These are phyloP conservation scores for Sebastolobus altivelis DNA, from an alignment of 2,797 vertebrate species.

Conservation along the genomic window DNA sequence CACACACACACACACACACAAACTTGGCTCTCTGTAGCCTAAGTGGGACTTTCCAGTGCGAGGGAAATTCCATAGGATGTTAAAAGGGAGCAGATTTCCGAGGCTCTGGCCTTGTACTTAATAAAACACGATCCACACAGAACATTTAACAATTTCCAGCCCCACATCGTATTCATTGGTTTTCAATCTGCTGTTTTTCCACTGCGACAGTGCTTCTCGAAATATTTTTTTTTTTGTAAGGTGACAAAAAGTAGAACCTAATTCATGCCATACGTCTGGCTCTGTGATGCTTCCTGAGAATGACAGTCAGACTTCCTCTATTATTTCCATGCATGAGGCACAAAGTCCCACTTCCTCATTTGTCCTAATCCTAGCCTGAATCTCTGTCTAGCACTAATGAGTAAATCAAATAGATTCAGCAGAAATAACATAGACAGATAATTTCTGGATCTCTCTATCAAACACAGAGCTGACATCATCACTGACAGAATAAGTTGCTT, in stretches of 20 bases:
- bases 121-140: constrained; percentile 66
- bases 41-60: constrained; percentile 67
- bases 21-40: constrained; percentile 9
- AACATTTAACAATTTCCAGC: constrained; percentile 61
- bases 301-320: constrained; percentile 26
- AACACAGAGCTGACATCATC: no score
- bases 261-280: constrained; percentile 41
- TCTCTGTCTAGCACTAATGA: not conserved
- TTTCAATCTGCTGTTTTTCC: constrained; percentile 60
- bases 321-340: constrained; percentile 12
- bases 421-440: no score
- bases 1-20: constrained; percentile 38
- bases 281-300: constrained; percentile 28
- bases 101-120: constrained; percentile 68
- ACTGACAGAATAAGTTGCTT: no score
- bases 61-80: constrained; percentile 75
- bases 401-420: not conserved
- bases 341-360: constrained; percentile 9
- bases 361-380: not conserved
- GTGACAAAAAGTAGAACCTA: constrained; percentile 33
- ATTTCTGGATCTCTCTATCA: no score
- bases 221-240: constrained; percentile 6
- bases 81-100: constrained; percentile 64
- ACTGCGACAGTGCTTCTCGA: constrained; percentile 18
- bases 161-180: constrained; percentile 48